Percentiles rank a stretch among this genome's conserved stretches.
phyloP scores from a whole-genome alignment of 2,797 vertebrate species.

The Bucorvus abyssinicus region DNA sequence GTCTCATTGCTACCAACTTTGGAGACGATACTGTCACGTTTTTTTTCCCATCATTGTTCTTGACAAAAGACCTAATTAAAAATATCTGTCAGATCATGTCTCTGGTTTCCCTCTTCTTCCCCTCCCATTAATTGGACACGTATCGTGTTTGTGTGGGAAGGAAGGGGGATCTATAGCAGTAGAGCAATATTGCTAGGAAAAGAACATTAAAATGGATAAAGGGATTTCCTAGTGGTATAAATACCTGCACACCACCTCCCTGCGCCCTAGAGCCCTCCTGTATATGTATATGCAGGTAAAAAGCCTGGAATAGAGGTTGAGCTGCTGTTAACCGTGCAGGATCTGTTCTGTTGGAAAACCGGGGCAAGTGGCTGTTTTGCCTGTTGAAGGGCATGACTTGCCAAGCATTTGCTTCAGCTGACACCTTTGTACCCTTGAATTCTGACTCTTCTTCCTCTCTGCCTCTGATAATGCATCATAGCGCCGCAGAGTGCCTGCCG shows the following conservation, averaged over 20 bases:
- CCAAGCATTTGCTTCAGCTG: slow-evolving; percentile 87
- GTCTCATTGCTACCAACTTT: background rate
- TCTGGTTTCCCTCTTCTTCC: slow-evolving; percentile 77
- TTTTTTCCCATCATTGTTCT: slow-evolving; percentile 39
- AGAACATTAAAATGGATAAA: slow-evolving; percentile 86
- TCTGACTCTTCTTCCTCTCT: slow-evolving; percentile 85
- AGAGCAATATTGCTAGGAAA: slow-evolving; percentile 79
- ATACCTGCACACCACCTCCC: slow-evolving; percentile 87
- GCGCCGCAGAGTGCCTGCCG: slow-evolving; percentile 87
- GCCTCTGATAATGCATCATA: slow-evolving; percentile 95
- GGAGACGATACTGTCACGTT: background rate
- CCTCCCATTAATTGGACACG: slow-evolving; percentile 62
- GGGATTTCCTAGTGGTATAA: slow-evolving; percentile 86
- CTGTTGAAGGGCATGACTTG: slow-evolving; percentile 86
- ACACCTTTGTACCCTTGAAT: slow-evolving; percentile 86
- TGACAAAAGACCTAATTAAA: slow-evolving; percentile 67
- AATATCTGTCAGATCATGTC: slow-evolving; percentile 61
- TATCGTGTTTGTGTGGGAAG: slow-evolving; percentile 76
- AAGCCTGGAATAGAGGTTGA: slow-evolving; percentile 31
- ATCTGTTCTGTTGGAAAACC: background rate
- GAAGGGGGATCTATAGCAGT: slow-evolving; percentile 71
- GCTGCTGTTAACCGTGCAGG: background rate
- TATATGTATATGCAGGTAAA: slow-evolving; percentile 78
- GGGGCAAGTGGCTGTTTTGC: slow-evolving; percentile 31
- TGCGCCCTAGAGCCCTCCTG: slow-evolving; percentile 62